Conservation (phyloP, 2,888 invertebrate genomes). For the Schizotus pectinicornis region DNA sequence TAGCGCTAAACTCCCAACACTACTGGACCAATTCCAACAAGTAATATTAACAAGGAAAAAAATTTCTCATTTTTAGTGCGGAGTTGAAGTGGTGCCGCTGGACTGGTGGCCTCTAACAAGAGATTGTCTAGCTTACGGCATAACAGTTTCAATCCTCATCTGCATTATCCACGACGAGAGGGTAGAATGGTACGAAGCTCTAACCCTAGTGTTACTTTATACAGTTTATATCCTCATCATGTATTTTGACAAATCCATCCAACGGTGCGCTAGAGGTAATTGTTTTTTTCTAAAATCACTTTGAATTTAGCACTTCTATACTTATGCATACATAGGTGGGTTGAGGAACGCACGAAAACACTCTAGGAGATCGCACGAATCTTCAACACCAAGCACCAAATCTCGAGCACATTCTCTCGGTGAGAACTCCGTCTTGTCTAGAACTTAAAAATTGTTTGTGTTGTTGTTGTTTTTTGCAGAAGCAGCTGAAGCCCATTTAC, state of each 20-base stretch:
- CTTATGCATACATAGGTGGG: constrained; percentile 56
- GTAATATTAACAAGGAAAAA: neutral
- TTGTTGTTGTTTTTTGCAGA: constrained; percentile 49
- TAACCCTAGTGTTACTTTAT: constrained; percentile 74
- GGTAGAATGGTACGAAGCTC: constrained; percentile 82
- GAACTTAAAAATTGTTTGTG: neutral
- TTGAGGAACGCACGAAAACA: constrained; percentile 54
- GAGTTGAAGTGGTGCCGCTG: constrained; percentile 68
- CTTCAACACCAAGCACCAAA: constrained; percentile 1
- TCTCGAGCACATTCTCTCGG: constrained; percentile 41
- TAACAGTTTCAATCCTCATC: constrained; percentile 76
- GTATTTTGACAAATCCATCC: constrained; percentile 77
- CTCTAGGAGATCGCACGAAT: constrained; percentile 28
- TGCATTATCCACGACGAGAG: constrained; percentile 75
- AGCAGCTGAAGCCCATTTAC: constrained; percentile 54
- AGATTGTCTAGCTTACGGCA: constrained; percentile 76
- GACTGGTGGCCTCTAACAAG: constrained; percentile 83
- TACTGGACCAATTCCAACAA: neutral
- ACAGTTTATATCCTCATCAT: constrained; percentile 74
- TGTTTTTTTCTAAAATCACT: neutral
- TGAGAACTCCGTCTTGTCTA: constrained; percentile 36
- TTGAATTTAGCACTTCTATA: constrained; percentile 34
- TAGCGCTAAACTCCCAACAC: neutral
- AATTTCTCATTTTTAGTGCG: constrained; percentile 49
- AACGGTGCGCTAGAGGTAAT: constrained; percentile 77